These are phyloP conservation scores for Galagoides demidoff DNA, from an alignment of 2,797 vertebrate genomes.

Conservation along the genomic window DNA sequence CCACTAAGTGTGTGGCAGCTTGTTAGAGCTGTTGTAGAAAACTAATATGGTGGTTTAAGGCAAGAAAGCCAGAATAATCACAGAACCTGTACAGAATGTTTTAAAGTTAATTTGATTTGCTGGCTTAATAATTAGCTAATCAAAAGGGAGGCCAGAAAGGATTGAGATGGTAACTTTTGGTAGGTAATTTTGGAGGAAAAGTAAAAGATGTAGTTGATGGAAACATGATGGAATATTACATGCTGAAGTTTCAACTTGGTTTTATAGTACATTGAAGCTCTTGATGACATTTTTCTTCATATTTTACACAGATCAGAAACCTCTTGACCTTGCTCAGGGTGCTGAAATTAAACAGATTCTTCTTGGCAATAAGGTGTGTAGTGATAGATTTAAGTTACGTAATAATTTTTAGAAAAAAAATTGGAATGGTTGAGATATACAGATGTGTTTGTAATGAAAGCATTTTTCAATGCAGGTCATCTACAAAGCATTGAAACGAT, in stretches of 20 bases:
- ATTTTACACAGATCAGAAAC: constrained; percentile 90
- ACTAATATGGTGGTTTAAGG: background rate
- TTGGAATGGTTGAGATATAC: background rate
- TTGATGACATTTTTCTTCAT: background rate
- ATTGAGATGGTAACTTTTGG: background rate
- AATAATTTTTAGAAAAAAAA: background rate
- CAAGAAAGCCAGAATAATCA: background rate
- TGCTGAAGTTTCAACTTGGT: background rate
- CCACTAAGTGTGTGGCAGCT: background rate
- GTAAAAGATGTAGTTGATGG: background rate
- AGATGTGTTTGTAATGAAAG: constrained; percentile 15
- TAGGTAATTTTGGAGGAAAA: background rate
- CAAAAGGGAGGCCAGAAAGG: background rate
- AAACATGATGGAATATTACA: background rate
- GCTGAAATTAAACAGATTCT: constrained; percentile 92
- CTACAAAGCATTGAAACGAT: constrained; percentile 87
- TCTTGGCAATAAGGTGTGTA: constrained; percentile 89
- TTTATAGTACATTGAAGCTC: background rate
- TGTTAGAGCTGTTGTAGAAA: background rate
- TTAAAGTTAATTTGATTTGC: constrained; percentile 4
- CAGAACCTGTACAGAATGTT: background rate
- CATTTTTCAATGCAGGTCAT: constrained; percentile 84
- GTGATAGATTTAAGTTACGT: background rate
- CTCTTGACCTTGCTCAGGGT: constrained; percentile 90
- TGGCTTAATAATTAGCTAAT: background rate